These are phyloP conservation scores for Tragelaphus scriptus DNA, from an alignment of 2,113 vertebrate genomes.

Conservation along the genomic window DNA sequence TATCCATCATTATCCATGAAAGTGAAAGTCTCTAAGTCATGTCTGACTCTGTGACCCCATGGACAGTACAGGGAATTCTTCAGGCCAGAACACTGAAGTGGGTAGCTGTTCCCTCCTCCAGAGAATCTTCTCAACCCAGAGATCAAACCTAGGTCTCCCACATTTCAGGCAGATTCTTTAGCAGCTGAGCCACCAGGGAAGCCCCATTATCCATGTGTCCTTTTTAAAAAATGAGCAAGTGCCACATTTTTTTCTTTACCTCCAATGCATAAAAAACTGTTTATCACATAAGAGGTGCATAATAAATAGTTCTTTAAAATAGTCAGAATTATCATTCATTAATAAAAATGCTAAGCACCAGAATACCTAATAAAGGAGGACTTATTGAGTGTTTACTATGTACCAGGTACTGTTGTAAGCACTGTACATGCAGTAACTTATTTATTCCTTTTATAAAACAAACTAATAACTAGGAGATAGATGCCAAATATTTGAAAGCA, in stretches of 20 bases:
- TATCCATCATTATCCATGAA: neutral
- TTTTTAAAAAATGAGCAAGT: neutral
- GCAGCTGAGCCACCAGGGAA: neutral
- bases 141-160: neutral
- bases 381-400: neutral
- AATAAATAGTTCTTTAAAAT: neutral
- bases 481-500: neutral
- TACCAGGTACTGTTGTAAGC: neutral
- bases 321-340: neutral
- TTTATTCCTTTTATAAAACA: neutral
- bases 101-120: neutral
- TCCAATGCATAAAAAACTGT: neutral
- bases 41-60: neutral
- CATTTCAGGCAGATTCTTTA: neutral
- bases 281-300: neutral
- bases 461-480: neutral
- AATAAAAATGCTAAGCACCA: neutral
- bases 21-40: neutral
- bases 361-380: neutral
- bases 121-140: neutral
- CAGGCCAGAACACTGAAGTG: neutral
- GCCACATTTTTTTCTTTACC: neutral
- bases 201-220: neutral
- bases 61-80: neutral
- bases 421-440: neutral